A percentile compares a stretch with the other conserved stretches of the same genome.
phyloP scores from a whole-genome alignment of 1,140 invertebrate species.

The Anastatus disparis region DNA sequence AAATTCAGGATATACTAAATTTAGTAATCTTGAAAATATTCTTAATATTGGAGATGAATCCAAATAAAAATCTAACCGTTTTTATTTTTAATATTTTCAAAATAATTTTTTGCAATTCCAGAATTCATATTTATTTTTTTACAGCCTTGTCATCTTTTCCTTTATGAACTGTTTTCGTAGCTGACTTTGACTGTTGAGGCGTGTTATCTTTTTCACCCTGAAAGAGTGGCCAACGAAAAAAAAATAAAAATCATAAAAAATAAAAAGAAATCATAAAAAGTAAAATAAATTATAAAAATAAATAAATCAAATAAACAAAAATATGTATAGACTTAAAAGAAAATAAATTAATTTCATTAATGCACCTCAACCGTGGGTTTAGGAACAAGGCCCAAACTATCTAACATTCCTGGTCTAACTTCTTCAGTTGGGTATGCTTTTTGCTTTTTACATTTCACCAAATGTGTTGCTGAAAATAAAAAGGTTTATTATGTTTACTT shows the following conservation, averaged over 20 bases:
- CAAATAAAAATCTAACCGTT: neutral
- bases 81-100: neutral
- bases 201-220: slow-evolving; percentile 27
- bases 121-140: slow-evolving; percentile 33
- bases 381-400: slow-evolving; percentile 64
- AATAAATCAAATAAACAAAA: neutral
- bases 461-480: slow-evolving; percentile 57
- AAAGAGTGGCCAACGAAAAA: slow-evolving; percentile 5
- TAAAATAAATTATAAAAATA: neutral
- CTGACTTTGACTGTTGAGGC: slow-evolving; percentile 4
- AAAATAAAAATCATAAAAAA: no score
- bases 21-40: neutral
- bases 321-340: no score
- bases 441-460: slow-evolving; percentile 60
- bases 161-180: slow-evolving; percentile 11
- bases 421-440: slow-evolving; percentile 55
- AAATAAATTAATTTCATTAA: slow-evolving; percentile 34
- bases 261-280: no score
- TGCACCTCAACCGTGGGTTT: slow-evolving; percentile 49
- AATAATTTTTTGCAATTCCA: neutral
- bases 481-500: slow-evolving; percentile 2
- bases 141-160: slow-evolving; percentile 23
- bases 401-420: slow-evolving; percentile 59
- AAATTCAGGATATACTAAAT: neutral
- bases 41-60: neutral